phyloP scores from a whole-genome alignment of 2,113 vertebrate genomes.

The Beaufortia kweichowensis region DNA sequence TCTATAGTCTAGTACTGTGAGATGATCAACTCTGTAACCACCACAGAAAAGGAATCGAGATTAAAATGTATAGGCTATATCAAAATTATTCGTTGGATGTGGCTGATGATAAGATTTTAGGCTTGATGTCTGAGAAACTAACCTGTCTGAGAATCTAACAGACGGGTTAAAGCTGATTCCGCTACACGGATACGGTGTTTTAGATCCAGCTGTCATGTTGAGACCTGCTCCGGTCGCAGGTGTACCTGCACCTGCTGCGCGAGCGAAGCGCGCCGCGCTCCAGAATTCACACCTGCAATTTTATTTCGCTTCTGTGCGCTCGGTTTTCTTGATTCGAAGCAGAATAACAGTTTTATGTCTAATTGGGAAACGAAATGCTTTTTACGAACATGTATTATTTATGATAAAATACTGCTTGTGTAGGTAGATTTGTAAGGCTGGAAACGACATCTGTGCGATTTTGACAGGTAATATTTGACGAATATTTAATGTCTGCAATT shows the following conservation, averaged over 20 bases:
- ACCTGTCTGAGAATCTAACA: slow-evolving; percentile 6
- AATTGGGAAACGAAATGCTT: not conserved
- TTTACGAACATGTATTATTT: not conserved
- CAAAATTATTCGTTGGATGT: not conserved
- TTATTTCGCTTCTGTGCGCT: not conserved
- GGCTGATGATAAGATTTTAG: slow-evolving; percentile 21
- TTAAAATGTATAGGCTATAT: not conserved
- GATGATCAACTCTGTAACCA: slow-evolving; percentile 37
- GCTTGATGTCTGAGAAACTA: not conserved
- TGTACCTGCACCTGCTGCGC: slow-evolving; percentile 75
- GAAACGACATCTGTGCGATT: slow-evolving; percentile 1
- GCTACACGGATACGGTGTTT: slow-evolving; percentile 36
- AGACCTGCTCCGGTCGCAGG: slow-evolving; percentile 69
- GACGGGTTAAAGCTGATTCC: slow-evolving; percentile 36
- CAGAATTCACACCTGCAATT: not conserved
- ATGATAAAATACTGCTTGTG: not conserved
- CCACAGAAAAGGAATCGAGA: slow-evolving; percentile 10
- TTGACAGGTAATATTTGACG: not conserved
- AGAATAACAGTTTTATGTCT: not conserved
- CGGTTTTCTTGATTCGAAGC: not conserved
- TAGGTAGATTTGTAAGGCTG: not conserved
- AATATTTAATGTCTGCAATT: not conserved
- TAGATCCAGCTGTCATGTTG: slow-evolving; percentile 72
- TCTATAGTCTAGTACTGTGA: slow-evolving; percentile 21
- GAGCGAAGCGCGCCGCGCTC: slow-evolving; percentile 13